phyloP scores from a whole-genome alignment of 2,797 vertebrate genomes.

The Peromyscus eremicus region DNA sequence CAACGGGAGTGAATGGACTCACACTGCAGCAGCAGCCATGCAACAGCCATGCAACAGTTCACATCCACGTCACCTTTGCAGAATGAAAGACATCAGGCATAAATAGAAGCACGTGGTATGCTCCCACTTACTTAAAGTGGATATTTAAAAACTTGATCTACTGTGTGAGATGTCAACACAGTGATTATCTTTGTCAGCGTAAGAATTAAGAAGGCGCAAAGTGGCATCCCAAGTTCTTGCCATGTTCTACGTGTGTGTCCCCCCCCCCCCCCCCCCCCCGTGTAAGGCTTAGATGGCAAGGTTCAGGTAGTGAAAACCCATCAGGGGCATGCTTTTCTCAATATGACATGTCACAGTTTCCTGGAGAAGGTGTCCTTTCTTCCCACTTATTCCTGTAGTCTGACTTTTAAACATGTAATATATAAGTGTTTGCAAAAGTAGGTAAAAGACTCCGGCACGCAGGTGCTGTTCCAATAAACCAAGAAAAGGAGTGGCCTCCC shows the following conservation, averaged over 20 bases:
- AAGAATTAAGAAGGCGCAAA: background rate
- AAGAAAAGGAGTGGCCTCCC: background rate
- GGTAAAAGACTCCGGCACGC: background rate
- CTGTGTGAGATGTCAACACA: background rate
- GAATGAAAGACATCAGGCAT: background rate
- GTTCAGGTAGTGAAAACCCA: background rate
- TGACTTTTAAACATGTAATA: background rate
- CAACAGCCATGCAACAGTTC: background rate
- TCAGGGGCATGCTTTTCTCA: background rate
- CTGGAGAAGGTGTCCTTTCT: background rate
- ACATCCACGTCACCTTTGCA: background rate
- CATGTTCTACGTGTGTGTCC: slow-evolving; percentile 49
- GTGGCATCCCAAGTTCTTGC: background rate
- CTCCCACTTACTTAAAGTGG: slow-evolving; percentile 25
- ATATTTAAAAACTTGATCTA: background rate
- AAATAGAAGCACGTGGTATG: background rate
- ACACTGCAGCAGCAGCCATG: background rate
- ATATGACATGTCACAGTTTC: background rate
- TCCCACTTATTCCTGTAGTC: background rate
- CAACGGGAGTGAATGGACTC: background rate
- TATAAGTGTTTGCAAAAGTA: slow-evolving; percentile 13
- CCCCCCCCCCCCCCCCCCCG: too few species aligned
- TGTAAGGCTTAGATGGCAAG: background rate
- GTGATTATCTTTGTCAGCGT: background rate
- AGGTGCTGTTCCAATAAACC: slow-evolving; percentile 20